Evolutionary conservation across 2,888 invertebrate species (phyloP).

Genomic region (Netelia melanura): DNA sequence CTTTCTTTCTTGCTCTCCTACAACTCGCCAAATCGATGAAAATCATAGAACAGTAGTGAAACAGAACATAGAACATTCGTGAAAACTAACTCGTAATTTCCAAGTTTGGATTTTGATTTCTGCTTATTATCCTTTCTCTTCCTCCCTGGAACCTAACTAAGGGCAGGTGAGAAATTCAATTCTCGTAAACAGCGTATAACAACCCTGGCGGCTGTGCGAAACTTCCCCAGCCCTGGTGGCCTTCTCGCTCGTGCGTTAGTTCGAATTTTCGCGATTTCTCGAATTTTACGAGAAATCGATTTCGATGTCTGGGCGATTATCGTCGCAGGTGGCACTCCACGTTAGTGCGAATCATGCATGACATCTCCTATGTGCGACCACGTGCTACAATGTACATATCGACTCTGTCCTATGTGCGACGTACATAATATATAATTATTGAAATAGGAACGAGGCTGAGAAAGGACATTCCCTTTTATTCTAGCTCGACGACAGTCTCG

Average conservation of each 20-base stretch:
- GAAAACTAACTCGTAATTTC: conserved; percentile 20
- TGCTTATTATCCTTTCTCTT: background rate
- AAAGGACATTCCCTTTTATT: background rate
- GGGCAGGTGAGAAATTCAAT: background rate
- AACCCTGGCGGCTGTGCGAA: conserved; percentile 24
- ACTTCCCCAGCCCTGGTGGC: background rate
- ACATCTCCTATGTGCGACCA: conserved; percentile 56
- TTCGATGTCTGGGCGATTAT: conserved; percentile 53
- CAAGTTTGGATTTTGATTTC: background rate
- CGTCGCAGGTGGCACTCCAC: conserved; percentile 65
- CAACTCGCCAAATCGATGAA: background rate
- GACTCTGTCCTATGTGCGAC: conserved; percentile 1
- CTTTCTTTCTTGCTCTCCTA: background rate
- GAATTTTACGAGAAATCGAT: conserved; percentile 75
- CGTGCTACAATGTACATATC: conserved; percentile 46
- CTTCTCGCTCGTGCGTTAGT: conserved; percentile 6
- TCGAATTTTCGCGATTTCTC: conserved; percentile 49
- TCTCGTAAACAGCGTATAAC: conserved; percentile 41
- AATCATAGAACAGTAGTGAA: conserved; percentile 27
- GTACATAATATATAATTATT: conserved; percentile 4
- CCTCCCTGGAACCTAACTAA: background rate
- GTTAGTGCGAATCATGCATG: conserved; percentile 65
- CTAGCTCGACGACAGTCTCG: background rate
- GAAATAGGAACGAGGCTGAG: no score
- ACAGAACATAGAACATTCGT: no score